Base-by-base conservation (phyloP, 2,797 vertebrate genomes). In the Enteromius argenteus region DNA sequence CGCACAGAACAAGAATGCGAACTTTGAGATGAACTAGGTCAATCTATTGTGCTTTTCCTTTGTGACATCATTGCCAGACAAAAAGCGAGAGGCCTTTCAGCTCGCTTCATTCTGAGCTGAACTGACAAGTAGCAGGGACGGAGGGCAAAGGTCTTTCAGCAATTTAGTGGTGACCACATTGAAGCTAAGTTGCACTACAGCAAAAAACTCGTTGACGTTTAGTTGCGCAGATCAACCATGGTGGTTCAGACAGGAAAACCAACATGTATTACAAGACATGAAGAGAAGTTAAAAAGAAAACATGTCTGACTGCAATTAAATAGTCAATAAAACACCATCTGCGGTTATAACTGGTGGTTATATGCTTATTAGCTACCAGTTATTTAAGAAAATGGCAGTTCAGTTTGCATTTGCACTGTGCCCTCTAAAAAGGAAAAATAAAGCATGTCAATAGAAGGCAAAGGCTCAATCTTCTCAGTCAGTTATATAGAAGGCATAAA, bases 171-270 rank as follows among this genome's bases (percentile, higher is more conserved):
- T 5, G 4, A 37, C 32, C 14, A 1, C 53, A 51, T 1, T 73
- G 68, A 27, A 19, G 3, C 13, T 11, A 30, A 35, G 23, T 58
- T 30, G n/a, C 13, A 3, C 10, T 30, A 46, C 0, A 80, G 19
- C n/a, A 51, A 51, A 44, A 79, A 69, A 79, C 32, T 3, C 0
- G 1, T 44, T 42, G 37, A 83, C 2, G 0, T 64, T 42, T 19
- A 82, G 14, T 19, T 44, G 30, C 75, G 21, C 42, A 78, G n/a
- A 27, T 53, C 1, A 74, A 76, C 46, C 71, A 66, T 3, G 15
- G 3, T 58, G 74, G 67, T 71, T 69, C 37, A 88, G 78, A 87
- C 83, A 88, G 89, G 86, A 87, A 90, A 90, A 85, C 88, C 85
- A 86, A 86, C 7, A n/a, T 19, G 46, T 10, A 14, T 21, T 27